Base-by-base conservation (phyloP, 2,888 invertebrate species). In the Odontocolon sp. region DNA sequence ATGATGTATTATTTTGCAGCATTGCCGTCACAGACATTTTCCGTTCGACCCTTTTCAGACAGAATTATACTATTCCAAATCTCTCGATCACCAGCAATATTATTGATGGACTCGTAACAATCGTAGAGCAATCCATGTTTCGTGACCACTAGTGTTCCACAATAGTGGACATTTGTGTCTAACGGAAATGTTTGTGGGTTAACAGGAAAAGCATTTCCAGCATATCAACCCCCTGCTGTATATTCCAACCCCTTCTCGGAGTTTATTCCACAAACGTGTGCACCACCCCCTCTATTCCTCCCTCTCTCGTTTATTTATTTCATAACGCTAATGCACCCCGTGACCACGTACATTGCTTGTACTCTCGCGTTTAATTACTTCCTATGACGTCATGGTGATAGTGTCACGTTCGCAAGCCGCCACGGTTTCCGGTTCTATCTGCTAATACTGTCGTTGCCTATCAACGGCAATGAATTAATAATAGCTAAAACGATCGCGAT, bases 271-370 rank as follows among this genome's bases (percentile, higher is more conserved):
- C 38, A 52, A 40, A 52, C 36, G 14, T 2, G 47, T 14, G 8
- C 5, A 28, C 28, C 8, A 21, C 23, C 26, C 16, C 40, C 50
- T 5, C 14, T 14, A 4, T 6, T 2, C 23, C 14, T 16, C 16
- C 23, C 8, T 36, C 23, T 2, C 23, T 21, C 67, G 45, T 68
- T 59, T 36, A 74, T 68, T 68, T 38, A 63, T 61, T 74, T 36
- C 56, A 45, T 31, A 42, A 56, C 38, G 67, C 54, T 68, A 74
- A 74, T 68, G 52, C 54, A 61, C 52, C 42, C 2, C 61, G 38
- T 47, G 28, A 21, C 38, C 42, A 21, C 45, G 50, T 36, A 63
- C 42, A 38, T 38, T 28, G 28, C 6, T 31, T 28, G 8, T 31
- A 6, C 57, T 28, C 40, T 11, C 42, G 54, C 16, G 52, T 52